Evolutionary conservation across 2,888 invertebrate species (phyloP), one percentile per base, ranked within the genome.

Genomic region (Xestia sexstrigata): DNA sequence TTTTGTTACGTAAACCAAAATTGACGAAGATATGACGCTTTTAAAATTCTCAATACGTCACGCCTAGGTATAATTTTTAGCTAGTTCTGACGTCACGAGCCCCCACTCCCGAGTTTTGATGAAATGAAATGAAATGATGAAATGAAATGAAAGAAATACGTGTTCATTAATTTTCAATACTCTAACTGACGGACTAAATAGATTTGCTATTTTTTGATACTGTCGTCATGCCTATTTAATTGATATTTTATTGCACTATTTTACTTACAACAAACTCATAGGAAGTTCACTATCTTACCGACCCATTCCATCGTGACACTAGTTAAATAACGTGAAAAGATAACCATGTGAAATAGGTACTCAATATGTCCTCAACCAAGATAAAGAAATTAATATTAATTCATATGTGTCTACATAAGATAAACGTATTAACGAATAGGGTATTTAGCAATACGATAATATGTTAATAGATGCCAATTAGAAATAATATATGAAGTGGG

Each of bases 321-420:
- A 49, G 66, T 60, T 79, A 67, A 23, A 74, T 67, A 78, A 62
- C 23, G 47, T 8, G 15, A 7, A 20, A n/a, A 74, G 81, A 82
- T 80, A 84, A 49, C 9, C 15, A 39, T 23, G 70, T 55, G 66
- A 84, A 52, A 74, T 17, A 52, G 45, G 30, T 42, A 66, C 55
- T 80, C 66, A 80, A 74, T 84, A 63, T 45, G 47, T 70, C 58
- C 15, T 30, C 3, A 13, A 13, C 17, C 13, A 0, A 45, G 84
- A 84, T 82, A 80, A 73, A 70, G 42, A 80, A 74, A 84, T 81
- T 70, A 74, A 67, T 49, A 82, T 81, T 45, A 84, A 73, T 80
- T 74, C 49, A 35, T 26, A 74, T 26, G 39, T 15, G 60, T 70
- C 55, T 69, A 23, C n/a, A 5, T 23, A 26, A 63, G 70, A 83